phyloP scores from a whole-genome alignment of 2,888 invertebrate species.

The Dinocampus coccinellae region DNA sequence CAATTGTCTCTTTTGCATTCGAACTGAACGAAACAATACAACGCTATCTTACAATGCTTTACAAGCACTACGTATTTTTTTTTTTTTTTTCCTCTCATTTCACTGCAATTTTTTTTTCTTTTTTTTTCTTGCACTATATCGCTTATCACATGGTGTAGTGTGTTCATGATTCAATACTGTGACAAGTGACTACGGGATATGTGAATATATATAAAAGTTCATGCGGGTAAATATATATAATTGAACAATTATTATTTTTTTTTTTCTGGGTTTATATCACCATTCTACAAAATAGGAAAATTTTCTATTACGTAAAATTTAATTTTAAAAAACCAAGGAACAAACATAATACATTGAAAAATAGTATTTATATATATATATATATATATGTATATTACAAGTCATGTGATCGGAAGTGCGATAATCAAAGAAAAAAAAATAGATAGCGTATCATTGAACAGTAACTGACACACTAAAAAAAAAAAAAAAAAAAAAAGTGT shows the following conservation, averaged over 20 bases:
- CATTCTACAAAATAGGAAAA: too few species aligned
- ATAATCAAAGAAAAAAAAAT: constrained; percentile 8
- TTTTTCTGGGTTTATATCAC: too few species aligned
- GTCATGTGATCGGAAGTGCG: constrained; percentile 15
- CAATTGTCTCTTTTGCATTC: constrained; percentile 17
- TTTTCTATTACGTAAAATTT: too few species aligned
- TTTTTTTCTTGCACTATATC: not conserved
- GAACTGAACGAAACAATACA: constrained; percentile 11
- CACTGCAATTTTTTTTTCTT: not conserved
- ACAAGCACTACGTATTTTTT: not conserved
- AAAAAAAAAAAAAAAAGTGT: not conserved
- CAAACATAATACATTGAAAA: not conserved
- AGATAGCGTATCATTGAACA: not conserved
- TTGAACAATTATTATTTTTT: not conserved
- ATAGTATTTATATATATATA: not conserved
- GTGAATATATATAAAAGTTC: not conserved
- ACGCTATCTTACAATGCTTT: constrained; percentile 13
- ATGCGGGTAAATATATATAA: constrained; percentile 10
- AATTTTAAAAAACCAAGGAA: too few species aligned
- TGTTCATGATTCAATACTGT: constrained; percentile 1
- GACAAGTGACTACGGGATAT: not conserved
- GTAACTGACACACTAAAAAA: not conserved
- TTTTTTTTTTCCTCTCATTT: not conserved
- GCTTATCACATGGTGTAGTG: not conserved
- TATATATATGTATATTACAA: not conserved